phyloP scores from a whole-genome alignment of 2,888 invertebrate species.

The Halictus quadricinctus region DNA sequence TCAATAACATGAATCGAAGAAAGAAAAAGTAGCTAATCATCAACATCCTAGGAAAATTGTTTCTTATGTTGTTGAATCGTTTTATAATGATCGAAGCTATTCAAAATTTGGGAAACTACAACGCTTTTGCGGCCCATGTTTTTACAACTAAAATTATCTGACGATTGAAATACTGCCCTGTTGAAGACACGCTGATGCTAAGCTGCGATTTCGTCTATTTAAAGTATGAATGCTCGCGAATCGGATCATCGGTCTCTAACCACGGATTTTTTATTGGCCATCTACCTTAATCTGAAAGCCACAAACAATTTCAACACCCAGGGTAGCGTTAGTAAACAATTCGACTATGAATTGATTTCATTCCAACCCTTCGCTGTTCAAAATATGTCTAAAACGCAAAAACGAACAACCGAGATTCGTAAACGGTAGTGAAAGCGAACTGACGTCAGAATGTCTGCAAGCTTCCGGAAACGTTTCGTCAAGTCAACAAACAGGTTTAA shows the following conservation, averaged over 20 bases:
- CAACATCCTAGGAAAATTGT: neutral
- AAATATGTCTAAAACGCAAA: neutral
- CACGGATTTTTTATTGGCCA: neutral
- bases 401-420: neutral
- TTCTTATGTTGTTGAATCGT: neutral
- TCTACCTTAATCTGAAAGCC: neutral
- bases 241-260: neutral
- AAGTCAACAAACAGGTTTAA: neutral
- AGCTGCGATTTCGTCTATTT: constrained; percentile 1
- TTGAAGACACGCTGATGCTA: neutral
- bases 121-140: neutral
- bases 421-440: neutral
- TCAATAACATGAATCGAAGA: neutral
- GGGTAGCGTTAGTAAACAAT: neutral
- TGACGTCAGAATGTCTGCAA: neutral
- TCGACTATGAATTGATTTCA: neutral
- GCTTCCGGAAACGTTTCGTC: neutral
- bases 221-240: neutral
- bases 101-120: neutral
- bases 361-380: neutral
- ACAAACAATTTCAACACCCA: neutral
- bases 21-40: neutral
- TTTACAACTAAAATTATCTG: neutral
- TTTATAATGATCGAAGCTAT: neutral
- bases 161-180: neutral